These are phyloP conservation scores for Physeter macrocephalus DNA, from an alignment of 2,113 vertebrate genomes.

Conservation along the genomic window DNA sequence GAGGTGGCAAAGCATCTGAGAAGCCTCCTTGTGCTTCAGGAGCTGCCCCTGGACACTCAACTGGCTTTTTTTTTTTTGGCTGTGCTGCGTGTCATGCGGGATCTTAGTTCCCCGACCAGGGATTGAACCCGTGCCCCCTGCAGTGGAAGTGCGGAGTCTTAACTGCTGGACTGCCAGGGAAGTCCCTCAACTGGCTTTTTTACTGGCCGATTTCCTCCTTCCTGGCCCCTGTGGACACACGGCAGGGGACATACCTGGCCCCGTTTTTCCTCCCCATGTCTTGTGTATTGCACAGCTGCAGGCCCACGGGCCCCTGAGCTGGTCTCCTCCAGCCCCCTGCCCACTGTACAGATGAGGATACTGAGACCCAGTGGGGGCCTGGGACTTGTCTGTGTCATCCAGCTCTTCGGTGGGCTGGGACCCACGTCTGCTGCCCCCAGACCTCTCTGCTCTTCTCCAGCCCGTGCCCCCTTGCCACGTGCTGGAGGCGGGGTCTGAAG, in stretches of 20 bases:
- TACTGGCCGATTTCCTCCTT: not conserved
- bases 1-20: constrained; percentile 45
- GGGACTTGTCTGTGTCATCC: not conserved
- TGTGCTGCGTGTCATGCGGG: no score
- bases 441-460: not conserved
- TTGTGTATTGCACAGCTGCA: no score
- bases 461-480: not conserved
- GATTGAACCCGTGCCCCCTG: no score
- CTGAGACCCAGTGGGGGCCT: not conserved
- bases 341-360: not conserved
- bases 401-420: not conserved
- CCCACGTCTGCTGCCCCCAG: not conserved
- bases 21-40: not conserved
- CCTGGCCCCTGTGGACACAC: fast-evolving
- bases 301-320: not conserved
- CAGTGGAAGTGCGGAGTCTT: no score
- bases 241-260: not conserved
- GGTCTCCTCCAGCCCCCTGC: not conserved
- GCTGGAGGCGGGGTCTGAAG: not conserved
- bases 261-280: not conserved
- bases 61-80: no score
- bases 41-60: constrained; percentile 45
- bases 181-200: not conserved
- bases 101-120: no score
- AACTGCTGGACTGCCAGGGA: no score